Base-by-base conservation (phyloP, 2,888 invertebrate species). In the Limnephilus rhombicus region DNA sequence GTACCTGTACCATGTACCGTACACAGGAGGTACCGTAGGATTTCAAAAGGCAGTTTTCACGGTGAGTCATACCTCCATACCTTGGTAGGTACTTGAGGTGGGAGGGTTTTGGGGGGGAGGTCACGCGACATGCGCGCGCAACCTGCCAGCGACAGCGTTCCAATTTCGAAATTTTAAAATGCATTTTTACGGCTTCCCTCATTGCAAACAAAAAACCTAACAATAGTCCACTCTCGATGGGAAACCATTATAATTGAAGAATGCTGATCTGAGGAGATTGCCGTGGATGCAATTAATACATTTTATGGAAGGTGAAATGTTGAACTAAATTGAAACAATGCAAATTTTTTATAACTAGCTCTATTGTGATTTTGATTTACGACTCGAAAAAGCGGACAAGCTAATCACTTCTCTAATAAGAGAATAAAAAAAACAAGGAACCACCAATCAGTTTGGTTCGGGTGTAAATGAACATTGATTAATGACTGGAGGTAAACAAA, bases 71-170 rank as follows among this genome's bases (percentile, higher is more conserved):
- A 24, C 89, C n/a, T 53, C 4, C 53, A 4, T 53, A 53, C 68
- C 24, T 11, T 12, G 45, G n/a, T 13, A 90, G 92, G 24, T 80
- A 49, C 18, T 82, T 49, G 37, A 37, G 24, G 85, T 18, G 53
- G 82, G 45, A 53, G 53, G 45, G 29, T 80, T 80, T 13, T n/a
- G 89, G 82, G 89, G 82, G 90, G 34, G 90, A 81, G 90, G 91
- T 92, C 91, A 91, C 93, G 92, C 90, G 91, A 91, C 91, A 87
- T 86, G 90, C 90, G 91, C 86, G 90, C 92, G 92, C 90, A 91
- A 91, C 91, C 90, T 83, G 89, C 91, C 49, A 80, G 29, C 68
- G 87, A 85, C 24, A 37, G 31, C 87, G 91, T 91, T 92, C 82
- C 91, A 80, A 92, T 89, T 92, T 92, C 91, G 68, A 92, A 91